Evolutionary conservation across 1,140 invertebrate species (phyloP), one percentile per base, ranked within the genome.

Genomic region (Stratiolaelaps scimitus): DNA sequence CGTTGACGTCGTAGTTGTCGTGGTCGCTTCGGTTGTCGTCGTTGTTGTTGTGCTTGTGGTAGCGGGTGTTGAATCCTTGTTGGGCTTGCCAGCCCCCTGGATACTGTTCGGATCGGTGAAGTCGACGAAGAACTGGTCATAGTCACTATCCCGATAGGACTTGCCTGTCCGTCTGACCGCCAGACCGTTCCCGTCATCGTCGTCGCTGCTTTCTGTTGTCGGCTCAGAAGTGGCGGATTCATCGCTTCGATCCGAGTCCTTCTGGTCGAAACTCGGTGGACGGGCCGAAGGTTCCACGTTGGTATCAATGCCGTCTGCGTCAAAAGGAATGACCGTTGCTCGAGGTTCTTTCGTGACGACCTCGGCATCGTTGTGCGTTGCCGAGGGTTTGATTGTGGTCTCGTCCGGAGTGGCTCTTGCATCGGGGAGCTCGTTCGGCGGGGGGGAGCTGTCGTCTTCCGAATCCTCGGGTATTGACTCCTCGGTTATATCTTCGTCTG

Each of bases 81-180:
- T 15, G 7, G 47, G 47, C 26, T 48, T 48, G 7, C 15, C 53
- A 5, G 53, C 53, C 13, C 23, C 23, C 15, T 60, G 26, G 23
- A 60, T 60, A 20, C 26, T 29, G 1, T 60, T 60, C 1, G 53
- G 53, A 26, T 60, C 34, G 15, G 53, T 20, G 53, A 60, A 60
- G 53, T 60, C 53, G 15, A 60, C 53, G 10, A 60, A 60, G 1
- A 60, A 60, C 34, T 60, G 53, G 26, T 60, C 53, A 10, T 60
- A 60, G 34, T 60, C 53, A 34, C 23, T 60, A 23, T 60, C 53
- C 15, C 15, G 15, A 4, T 15, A 60, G 53, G 53, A 60, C 20
- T 60, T 60, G 2, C 53, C 23, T 15, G 17, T 60, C 17, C 53
- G 15, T 1, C 4, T 15, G 2, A 60, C 53, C 15, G 17, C 2